Evolutionary conservation across 2,113 vertebrate genomes (phyloP), one percentile per base, ranked within the genome.

Genomic region (Neoarius graeffei): DNA sequence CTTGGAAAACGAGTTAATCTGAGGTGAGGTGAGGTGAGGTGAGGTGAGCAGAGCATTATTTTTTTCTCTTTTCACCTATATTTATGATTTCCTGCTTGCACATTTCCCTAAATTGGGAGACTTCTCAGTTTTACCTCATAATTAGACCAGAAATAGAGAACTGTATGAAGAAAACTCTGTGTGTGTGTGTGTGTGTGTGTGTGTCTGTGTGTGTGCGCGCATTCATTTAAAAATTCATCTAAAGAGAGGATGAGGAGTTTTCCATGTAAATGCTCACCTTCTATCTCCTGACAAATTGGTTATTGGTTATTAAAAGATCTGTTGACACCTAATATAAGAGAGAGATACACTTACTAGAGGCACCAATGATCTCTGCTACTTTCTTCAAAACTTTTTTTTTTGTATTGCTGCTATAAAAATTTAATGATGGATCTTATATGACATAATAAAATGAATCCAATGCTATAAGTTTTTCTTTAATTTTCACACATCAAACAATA

Each of bases 1-100:
- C 48, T 30, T n/a, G 35, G 50, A 74, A 59, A 83, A 62, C 7
- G 4, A 81, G 81, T 84, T 87, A 81, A 71, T 89, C n/a, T n/a
- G 81, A 52, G 20, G 74, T 69, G 3, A 84, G 77, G 1, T 69
- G 67, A 66, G 69, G 5, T 23, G 15, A n/a, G n/a, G n/a, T n/a
- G n/a, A 79, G 17, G 10, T 30, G 62, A 77, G 54, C 25, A 5
- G 62, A 77, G 54, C 25, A 5, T 79, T 17, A 54, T 67, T 27
- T 67, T 85, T 88, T 69, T 59, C 23, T 57, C 11, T 57, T 71
- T 71, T 57, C 3, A 25, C 10, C 35, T n/a, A 50, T 71, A 42
- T 83, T 50, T 62, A 27, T 69, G 52, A 71, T 42, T 67, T 64
- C 23, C 54, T 81, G 14, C 30, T 81, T 82, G 52, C 5, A 52